Conservation (phyloP, 2,113 vertebrate species). For the Alexandromys fortis region DNA sequence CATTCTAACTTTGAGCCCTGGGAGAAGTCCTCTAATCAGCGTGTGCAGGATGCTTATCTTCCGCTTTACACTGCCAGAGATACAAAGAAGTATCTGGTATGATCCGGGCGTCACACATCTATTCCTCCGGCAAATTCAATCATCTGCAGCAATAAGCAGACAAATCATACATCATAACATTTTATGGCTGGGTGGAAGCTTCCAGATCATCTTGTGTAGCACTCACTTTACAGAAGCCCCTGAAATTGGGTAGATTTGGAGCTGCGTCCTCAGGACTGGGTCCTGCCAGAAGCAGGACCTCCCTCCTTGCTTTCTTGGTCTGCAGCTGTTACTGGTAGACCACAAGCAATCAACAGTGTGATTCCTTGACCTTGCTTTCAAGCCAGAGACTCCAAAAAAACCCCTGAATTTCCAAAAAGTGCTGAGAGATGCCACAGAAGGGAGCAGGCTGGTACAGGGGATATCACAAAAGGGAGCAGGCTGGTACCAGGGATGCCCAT, state of each 20-base stretch:
- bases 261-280: not conserved
- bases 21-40: not conserved
- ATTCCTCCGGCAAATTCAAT: not conserved
- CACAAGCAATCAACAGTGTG: not conserved
- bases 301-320: too few species aligned
- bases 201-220: not conserved
- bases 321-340: not conserved
- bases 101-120: not conserved
- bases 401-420: not conserved
- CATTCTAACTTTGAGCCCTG: not conserved
- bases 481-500: not conserved
- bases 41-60: not conserved
- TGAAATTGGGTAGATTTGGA: not conserved
- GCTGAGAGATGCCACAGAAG: not conserved
- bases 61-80: not conserved
- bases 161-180: not conserved
- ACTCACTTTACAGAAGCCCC: not conserved
- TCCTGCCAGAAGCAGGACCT: not conserved
- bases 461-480: not conserved
- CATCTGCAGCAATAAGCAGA: not conserved
- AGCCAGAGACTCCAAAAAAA: rapidly evolving
- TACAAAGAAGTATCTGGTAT: not conserved
- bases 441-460: not conserved
- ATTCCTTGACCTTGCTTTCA: not conserved
- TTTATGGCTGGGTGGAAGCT: not conserved